phyloP scores from a whole-genome alignment of 2,797 vertebrate genomes.

The Zenarchopterus dispar region DNA sequence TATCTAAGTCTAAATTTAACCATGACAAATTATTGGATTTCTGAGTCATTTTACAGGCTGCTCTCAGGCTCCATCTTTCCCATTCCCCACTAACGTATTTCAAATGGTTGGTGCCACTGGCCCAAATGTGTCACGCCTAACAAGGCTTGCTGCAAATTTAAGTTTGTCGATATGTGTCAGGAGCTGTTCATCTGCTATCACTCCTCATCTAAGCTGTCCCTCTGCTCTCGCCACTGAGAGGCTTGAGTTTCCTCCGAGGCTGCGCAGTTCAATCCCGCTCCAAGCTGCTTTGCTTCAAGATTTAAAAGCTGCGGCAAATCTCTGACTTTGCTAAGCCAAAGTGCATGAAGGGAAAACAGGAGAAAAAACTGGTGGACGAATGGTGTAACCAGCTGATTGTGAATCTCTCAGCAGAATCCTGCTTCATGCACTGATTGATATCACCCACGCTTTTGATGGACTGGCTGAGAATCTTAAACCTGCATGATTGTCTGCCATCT shows the following conservation, averaged over 20 bases:
- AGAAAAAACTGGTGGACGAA: background rate
- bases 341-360: conserved; percentile 17
- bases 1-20: conserved; percentile 75
- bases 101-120: conserved; percentile 68
- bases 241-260: conserved; percentile 73
- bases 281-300: conserved; percentile 49
- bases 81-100: conserved; percentile 59
- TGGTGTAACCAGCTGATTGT: conserved; percentile 36
- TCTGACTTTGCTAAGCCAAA: conserved; percentile 55
- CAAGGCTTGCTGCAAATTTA: conserved; percentile 78
- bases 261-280: conserved; percentile 56
- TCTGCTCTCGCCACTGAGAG: conserved; percentile 59
- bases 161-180: conserved; percentile 81
- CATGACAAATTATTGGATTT: conserved; percentile 80
- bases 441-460: conserved; percentile 39
- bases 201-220: conserved; percentile 70
- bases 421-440: conserved; percentile 32
- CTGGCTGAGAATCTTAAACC: conserved; percentile 50
- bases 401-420: conserved; percentile 30
- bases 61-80: conserved; percentile 44
- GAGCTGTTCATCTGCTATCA: conserved; percentile 79
- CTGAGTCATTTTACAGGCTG: conserved; percentile 64
- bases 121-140: conserved; percentile 83
- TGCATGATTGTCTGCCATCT: conserved; percentile 45
- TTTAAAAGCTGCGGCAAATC: conserved; percentile 63